A percentile compares a stretch with the other conserved stretches of the same genome.
phyloP scores from a whole-genome alignment of 2,797 vertebrate genomes.

The Harpagifer antarcticus region DNA sequence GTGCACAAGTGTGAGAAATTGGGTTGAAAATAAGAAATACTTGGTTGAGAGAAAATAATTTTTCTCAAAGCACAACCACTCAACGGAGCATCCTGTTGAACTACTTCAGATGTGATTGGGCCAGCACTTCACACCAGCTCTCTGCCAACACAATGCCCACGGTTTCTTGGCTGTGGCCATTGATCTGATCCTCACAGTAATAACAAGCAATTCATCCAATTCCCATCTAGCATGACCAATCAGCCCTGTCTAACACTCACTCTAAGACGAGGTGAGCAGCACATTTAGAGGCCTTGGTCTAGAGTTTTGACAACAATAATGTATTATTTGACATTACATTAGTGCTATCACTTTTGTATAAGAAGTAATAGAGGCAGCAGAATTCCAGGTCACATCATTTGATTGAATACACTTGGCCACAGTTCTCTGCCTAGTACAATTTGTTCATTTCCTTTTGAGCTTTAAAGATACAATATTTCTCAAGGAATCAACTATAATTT shows the following conservation, averaged over 20 bases:
- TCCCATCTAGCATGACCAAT: constrained; percentile 28
- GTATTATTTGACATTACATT: background rate
- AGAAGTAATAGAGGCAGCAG: background rate
- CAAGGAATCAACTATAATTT: background rate
- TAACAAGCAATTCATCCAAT: constrained; percentile 39
- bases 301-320: constrained; percentile 2
- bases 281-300: constrained; percentile 8
- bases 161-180: constrained; percentile 22
- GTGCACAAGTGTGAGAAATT: background rate
- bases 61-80: background rate
- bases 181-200: constrained; percentile 33
- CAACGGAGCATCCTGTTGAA: too few species aligned
- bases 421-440: background rate
- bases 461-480: background rate
- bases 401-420: constrained; percentile 1
- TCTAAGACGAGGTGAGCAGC: background rate
- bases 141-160: constrained; percentile 21
- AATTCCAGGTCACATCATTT: constrained; percentile 20
- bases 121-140: constrained; percentile 7
- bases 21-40: background rate
- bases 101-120: constrained; percentile 26
- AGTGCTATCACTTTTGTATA: constrained; percentile 13
- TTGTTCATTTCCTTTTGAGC: background rate
- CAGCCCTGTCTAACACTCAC: constrained; percentile 7
- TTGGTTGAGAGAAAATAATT: constrained; percentile 3